Conservation (phyloP, 2,888 invertebrate genomes). For the Hypsopygia costalis region DNA sequence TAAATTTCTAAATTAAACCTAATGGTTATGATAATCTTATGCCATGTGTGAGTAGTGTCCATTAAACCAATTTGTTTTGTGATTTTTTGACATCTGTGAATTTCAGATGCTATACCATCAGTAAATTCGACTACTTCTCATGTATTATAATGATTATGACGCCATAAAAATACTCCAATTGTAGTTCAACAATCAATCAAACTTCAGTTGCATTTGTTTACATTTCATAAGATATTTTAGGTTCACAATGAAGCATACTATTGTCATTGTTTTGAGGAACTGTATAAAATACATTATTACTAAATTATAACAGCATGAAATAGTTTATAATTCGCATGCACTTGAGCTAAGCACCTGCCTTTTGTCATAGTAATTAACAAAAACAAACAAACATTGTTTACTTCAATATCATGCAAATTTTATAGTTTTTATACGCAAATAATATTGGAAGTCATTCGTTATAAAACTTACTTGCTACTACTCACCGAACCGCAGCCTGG, state of each 20-base stretch:
- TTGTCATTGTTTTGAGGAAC: too few species aligned
- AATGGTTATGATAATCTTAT: too few species aligned
- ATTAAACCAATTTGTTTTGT: too few species aligned
- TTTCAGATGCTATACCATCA: too few species aligned
- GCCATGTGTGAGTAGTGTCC: too few species aligned
- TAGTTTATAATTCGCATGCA: conserved; percentile 5
- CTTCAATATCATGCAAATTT: background rate
- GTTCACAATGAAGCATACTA: background rate
- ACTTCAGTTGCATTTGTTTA: background rate
- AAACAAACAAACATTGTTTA: conserved; percentile 2
- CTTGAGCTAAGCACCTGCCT: background rate
- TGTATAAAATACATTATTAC: too few species aligned
- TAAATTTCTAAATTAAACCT: too few species aligned
- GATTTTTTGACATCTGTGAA: too few species aligned
- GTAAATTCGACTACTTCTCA: too few species aligned
- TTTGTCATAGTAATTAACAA: background rate
- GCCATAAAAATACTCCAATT: too few species aligned
- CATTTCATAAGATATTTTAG: background rate
- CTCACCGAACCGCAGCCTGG: conserved; percentile 69
- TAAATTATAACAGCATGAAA: background rate
- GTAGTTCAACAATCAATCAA: too few species aligned
- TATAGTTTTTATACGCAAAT: background rate
- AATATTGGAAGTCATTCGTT: conserved; percentile 53
- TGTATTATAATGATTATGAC: too few species aligned
- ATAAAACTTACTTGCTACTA: conserved; percentile 65